Evolutionary conservation across 2,888 invertebrate species (phyloP).

Genomic region (Drymonia ruficornis): DNA sequence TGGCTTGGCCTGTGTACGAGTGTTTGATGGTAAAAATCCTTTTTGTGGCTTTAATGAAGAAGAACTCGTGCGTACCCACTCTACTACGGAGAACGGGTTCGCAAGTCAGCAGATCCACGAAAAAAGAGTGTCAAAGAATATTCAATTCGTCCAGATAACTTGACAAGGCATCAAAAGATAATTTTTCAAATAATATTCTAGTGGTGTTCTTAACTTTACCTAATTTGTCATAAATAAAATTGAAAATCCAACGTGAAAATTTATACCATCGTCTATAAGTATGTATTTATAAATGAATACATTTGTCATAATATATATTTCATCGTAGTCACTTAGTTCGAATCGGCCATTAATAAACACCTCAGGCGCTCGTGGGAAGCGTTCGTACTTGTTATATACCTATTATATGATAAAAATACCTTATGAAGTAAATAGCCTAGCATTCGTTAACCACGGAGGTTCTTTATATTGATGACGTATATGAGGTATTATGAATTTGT

Average conservation of each 20-base stretch:
- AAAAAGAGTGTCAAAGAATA: no score
- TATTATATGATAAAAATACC: conserved; percentile 2
- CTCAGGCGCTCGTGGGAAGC: conserved; percentile 4
- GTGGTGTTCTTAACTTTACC: no score
- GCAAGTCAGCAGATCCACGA: no score
- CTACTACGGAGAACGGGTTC: no score
- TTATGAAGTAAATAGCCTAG: neutral
- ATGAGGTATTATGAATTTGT: neutral
- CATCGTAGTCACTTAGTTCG: conserved; percentile 1
- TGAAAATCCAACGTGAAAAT: no score
- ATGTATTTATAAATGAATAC: conserved; percentile 9
- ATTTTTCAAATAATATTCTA: no score
- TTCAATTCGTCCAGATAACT: no score
- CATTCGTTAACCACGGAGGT: neutral
- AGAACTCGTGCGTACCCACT: neutral
- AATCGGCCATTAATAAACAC: conserved; percentile 2
- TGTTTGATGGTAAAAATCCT: neutral
- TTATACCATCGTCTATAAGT: neutral
- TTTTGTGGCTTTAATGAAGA: neutral
- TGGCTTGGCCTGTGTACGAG: no score
- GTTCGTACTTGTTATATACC: neutral
- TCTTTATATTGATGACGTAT: neutral
- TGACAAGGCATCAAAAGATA: no score
- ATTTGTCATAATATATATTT: conserved; percentile 3
- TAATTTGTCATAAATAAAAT: no score